A percentile compares a stretch with the other conserved stretches of the same genome.
Conservation (phyloP, 1,140 invertebrate genomes). For the Bombus turneri region DNA sequence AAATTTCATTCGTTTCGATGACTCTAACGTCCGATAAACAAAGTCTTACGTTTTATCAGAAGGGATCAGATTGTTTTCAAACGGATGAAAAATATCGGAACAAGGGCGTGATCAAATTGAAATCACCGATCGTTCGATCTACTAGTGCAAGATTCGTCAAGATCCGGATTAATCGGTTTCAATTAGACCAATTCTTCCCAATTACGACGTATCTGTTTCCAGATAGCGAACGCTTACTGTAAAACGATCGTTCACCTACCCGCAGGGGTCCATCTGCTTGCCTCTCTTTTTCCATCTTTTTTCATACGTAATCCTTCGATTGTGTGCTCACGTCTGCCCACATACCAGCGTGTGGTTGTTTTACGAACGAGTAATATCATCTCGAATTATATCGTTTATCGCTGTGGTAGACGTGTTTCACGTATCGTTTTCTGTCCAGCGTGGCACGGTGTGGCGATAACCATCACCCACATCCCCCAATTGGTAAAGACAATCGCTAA, state of each 20-base stretch:
- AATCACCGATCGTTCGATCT: conserved; percentile 56
- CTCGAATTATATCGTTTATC: conserved; percentile 26
- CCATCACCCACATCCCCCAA: conserved; percentile 78
- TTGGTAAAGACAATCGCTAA: conserved; percentile 80
- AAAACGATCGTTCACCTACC: conserved; percentile 69
- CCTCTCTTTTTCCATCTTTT: conserved; percentile 6
- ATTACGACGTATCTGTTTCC: conserved; percentile 63
- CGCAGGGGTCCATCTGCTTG: conserved; percentile 76
- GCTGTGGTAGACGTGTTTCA: conserved; percentile 19
- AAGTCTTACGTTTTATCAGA: background rate
- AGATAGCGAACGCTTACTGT: conserved; percentile 61
- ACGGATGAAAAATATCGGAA: background rate
- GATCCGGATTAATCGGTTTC: conserved; percentile 63
- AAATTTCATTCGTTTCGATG: background rate
- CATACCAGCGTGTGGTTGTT: conserved; percentile 30
- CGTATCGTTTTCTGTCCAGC: conserved; percentile 48
- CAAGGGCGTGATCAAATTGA: background rate
- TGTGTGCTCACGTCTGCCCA: conserved; percentile 26
- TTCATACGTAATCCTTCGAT: conserved; percentile 22
- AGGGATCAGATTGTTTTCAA: background rate
- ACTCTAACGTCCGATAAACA: background rate
- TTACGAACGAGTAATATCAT: conserved; percentile 25
- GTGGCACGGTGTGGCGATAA: conserved; percentile 58
- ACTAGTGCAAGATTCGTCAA: conserved; percentile 49
- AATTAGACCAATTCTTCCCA: conserved; percentile 63